A percentile compares a stretch with the other conserved stretches of the same genome.
phyloP scores from a whole-genome alignment of 1,140 invertebrate species.

The Homarus americanus region DNA sequence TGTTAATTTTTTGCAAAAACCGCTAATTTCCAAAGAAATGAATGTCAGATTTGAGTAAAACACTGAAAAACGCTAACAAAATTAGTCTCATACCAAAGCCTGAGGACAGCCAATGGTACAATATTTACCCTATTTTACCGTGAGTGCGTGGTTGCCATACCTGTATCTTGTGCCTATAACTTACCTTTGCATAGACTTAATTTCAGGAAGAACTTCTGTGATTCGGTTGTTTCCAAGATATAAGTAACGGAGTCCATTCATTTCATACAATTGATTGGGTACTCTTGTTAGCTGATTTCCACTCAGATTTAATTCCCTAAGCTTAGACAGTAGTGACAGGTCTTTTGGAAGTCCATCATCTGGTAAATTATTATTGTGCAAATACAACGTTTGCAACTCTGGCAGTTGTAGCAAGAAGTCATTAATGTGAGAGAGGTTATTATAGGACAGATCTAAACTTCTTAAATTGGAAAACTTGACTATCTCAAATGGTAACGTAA shows the following conservation, averaged over 20 bases:
- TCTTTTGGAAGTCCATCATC: slow-evolving; percentile 92
- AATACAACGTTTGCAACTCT: slow-evolving; percentile 87
- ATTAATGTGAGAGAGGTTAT: slow-evolving; percentile 87
- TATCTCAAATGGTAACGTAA: slow-evolving; percentile 72
- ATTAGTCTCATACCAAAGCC: too few species aligned
- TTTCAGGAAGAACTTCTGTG: slow-evolving; percentile 87
- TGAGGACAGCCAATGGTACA: too few species aligned
- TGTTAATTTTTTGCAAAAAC: too few species aligned
- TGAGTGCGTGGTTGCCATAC: too few species aligned
- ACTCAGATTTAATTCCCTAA: slow-evolving; percentile 94
- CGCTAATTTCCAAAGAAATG: too few species aligned
- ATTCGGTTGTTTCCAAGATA: slow-evolving; percentile 95
- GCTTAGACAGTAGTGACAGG: slow-evolving; percentile 81
- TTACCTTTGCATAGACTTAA: slow-evolving; percentile 89
- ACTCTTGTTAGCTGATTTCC: slow-evolving; percentile 92
- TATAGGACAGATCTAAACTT: slow-evolving; percentile 91
- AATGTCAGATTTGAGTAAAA: too few species aligned
- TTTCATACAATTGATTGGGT: slow-evolving; percentile 91
- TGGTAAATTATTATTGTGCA: slow-evolving; percentile 91
- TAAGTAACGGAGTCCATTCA: slow-evolving; percentile 87
- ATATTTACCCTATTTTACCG: too few species aligned
- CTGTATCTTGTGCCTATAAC: too few species aligned
- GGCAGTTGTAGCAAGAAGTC: slow-evolving; percentile 85
- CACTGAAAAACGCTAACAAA: too few species aligned
- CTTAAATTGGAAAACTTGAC: slow-evolving; percentile 79